Percentiles rank a stretch among this genome's conserved stretches.
Evolutionary conservation across 1,140 invertebrate genomes (phyloP).

Genomic region (Polypedilum vanderplanki): DNA sequence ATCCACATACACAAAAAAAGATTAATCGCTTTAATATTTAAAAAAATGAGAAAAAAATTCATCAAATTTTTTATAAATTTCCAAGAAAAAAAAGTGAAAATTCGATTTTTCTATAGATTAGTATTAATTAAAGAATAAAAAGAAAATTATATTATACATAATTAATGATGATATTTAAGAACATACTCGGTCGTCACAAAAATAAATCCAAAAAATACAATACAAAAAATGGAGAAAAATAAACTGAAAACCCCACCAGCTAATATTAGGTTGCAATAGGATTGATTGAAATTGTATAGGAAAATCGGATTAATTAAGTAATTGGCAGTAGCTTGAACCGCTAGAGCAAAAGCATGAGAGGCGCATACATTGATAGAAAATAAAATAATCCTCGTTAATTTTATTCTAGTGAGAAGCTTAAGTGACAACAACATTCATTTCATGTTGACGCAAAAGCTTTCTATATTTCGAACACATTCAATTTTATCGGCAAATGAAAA

Average conservation of each 20-base stretch:
- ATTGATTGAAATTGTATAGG: constrained; percentile 10
- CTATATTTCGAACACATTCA: too few relatives aligned
- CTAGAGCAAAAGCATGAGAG: too few relatives aligned
- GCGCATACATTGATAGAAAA: too few relatives aligned
- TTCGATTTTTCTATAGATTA: constrained; percentile 19
- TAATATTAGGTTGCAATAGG: neutral
- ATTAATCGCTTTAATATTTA: constrained; percentile 19
- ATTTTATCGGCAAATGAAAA: neutral
- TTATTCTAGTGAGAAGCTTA: too few relatives aligned
- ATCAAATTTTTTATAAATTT: constrained; percentile 9
- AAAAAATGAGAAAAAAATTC: neutral
- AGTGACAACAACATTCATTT: too few relatives aligned
- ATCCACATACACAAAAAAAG: neutral
- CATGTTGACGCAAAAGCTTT: too few relatives aligned
- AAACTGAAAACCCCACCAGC: constrained; percentile 15
- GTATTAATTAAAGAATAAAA: neutral
- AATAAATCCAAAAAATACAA: neutral
- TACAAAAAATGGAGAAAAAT: neutral
- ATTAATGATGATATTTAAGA: neutral
- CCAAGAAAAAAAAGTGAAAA: constrained; percentile 8
- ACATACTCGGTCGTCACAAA: neutral
- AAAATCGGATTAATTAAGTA: neutral
- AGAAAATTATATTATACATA: neutral
- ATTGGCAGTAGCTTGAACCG: neutral
- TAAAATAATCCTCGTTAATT: too few relatives aligned